Base-by-base conservation (phyloP, 2,888 invertebrate genomes). In the Drosophila kuntzei region DNA sequence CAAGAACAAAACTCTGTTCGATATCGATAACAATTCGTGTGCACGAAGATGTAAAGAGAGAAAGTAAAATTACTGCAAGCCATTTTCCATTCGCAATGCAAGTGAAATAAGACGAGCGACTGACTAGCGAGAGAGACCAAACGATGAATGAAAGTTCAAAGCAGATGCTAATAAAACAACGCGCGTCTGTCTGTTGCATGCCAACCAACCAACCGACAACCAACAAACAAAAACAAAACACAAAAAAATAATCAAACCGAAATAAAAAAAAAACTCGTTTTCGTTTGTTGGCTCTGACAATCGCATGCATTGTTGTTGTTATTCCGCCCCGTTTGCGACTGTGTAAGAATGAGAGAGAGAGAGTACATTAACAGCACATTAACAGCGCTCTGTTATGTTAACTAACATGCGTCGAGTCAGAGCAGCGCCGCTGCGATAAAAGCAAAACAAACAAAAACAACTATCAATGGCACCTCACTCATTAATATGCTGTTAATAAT, bases 261-360 rank as follows among this genome's bases (percentile, higher is more conserved):
- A n/a, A n/a, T n/a, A n/a, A 39, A 7, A 20, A 44, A 78, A 72
- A 72, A 85, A 85, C 83, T 79, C 62, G 86, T 80, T 80, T 78
- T 49, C 18, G 25, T 34, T 46, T 69, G 29, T 53, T 63, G 65
- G 18, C 77, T 54, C 61, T 53, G 63, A 75, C 75, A 75, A 78
- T 75, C 62, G 29, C 49, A 49, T 63, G 62, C 74, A 63, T 74
- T 78, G 74, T 75, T 75, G 55, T 53, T 74, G 43, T 59, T 74
- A 41, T 51, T 39, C 36, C 25, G 74, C 74, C 39, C 27, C 73
- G n/a, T 34, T 32, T 47, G 39, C 11, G 39, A 32, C 22, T 9
- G 41, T 22, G 41, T 11, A 50, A 18, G 44, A 61, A 44, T 34
- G 22, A 47, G 41, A 20, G 50, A 53, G 55, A 8, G 16, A 14